A percentile compares a stretch with the other conserved stretches of the same genome.
Conservation (phyloP, 2,888 invertebrate genomes). For the Lumbricus terrestris region DNA sequence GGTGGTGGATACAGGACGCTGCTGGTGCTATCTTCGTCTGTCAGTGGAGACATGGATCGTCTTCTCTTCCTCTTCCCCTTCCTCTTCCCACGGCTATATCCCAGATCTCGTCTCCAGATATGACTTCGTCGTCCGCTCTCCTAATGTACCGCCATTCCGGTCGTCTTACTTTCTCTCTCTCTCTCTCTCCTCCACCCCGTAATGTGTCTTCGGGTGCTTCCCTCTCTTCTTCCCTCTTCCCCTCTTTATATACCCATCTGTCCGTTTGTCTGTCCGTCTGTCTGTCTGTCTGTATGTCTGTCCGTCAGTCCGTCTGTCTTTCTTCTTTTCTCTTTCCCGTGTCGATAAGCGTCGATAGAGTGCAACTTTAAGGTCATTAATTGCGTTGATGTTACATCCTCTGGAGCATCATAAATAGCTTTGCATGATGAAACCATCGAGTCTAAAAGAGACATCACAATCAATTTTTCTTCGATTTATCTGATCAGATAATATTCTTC, state of each 20-base stretch:
- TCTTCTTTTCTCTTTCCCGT: too few relatives aligned
- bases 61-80: background rate
- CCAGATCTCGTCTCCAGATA: background rate
- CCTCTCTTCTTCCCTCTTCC: background rate
- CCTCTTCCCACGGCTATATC: background rate
- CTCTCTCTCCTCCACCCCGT: background rate
- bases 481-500: background rate
- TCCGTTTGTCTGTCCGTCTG: too few relatives aligned
- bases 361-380: background rate
- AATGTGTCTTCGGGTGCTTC: background rate
- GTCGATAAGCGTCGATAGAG: background rate
- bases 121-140: background rate
- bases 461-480: background rate
- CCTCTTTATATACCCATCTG: background rate
- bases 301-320: too few relatives aligned
- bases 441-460: background rate
- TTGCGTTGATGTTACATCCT: background rate
- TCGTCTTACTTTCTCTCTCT: background rate
- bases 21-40: background rate
- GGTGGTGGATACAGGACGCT: background rate
- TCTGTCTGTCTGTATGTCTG: background rate
- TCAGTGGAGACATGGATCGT: background rate
- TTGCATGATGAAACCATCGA: background rate
- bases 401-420: background rate
- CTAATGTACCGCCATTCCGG: background rate